phyloP scores from a whole-genome alignment of 35 echinoderm and acorn worm genomes.

The Heliocidaris erythrogramma region DNA sequence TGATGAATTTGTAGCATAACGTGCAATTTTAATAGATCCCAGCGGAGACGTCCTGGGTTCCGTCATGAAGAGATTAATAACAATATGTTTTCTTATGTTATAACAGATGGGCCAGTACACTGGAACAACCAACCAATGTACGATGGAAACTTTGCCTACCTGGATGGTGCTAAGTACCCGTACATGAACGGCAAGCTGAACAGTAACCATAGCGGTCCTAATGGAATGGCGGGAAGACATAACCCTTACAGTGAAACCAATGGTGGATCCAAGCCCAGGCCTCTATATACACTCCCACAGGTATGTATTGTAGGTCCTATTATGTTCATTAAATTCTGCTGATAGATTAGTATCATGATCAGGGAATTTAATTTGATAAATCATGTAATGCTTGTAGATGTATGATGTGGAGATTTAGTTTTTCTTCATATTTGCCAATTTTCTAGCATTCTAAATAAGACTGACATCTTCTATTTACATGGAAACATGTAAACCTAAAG shows the following conservation, averaged over 20 bases:
- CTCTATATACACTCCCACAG: constrained; percentile 84
- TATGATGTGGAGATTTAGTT: too few relatives aligned
- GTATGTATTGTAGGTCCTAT: constrained; percentile 28
- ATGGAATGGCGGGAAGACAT: constrained; percentile 4
- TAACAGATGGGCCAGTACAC: not conserved
- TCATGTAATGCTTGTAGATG: too few relatives aligned
- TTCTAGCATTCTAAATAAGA: too few relatives aligned
- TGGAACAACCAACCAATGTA: constrained; percentile 51
- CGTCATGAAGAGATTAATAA: not conserved
- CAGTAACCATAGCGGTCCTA: constrained; percentile 25
- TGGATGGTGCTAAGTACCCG: constrained; percentile 37
- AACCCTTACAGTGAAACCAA: constrained; percentile 34
- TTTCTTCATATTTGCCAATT: too few relatives aligned
- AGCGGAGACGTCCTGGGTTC: not conserved
- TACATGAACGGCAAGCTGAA: constrained; percentile 31
- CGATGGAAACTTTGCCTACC: constrained; percentile 32
- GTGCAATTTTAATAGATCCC: too few relatives aligned
- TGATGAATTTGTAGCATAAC: too few relatives aligned
- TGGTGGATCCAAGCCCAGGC: constrained; percentile 61
- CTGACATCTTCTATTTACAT: too few relatives aligned
- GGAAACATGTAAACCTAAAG: too few relatives aligned
- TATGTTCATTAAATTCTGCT: not conserved
- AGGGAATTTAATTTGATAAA: too few relatives aligned
- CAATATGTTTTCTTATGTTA: not conserved
- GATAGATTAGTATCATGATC: too few relatives aligned